These are phyloP conservation scores for Iguana delicatissima DNA, from an alignment of 2,797 vertebrate genomes.

Conservation along the genomic window DNA sequence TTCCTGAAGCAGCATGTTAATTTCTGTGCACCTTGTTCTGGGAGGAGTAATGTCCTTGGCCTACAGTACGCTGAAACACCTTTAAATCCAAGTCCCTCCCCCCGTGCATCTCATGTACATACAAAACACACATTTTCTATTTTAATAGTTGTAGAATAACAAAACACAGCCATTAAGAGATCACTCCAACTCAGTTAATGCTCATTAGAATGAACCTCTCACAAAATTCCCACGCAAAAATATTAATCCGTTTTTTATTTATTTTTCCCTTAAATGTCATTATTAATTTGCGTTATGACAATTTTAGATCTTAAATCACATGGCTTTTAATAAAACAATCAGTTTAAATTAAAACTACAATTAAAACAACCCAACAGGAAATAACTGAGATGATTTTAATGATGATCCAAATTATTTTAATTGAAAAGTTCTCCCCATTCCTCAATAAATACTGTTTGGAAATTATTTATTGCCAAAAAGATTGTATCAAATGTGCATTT, in stretches of 20 bases:
- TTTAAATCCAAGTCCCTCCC: background rate
- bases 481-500: background rate
- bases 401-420: background rate
- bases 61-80: too few species aligned
- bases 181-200: background rate
- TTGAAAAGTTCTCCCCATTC: background rate
- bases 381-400: background rate
- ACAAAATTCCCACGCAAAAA: background rate
- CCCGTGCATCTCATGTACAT: background rate
- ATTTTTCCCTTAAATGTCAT: background rate
- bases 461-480: conserved; percentile 7
- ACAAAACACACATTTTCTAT: too few species aligned
- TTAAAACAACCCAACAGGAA: background rate
- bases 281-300: background rate
- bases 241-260: background rate
- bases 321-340: background rate
- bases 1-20: background rate
- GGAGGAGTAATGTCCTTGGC: too few species aligned
- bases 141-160: background rate
- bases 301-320: background rate
- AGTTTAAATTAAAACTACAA: background rate
- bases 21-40: background rate
- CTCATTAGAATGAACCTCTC: background rate
- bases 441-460: background rate
- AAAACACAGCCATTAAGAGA: background rate